Conservation (phyloP, 1,140 invertebrate genomes). For the Macrosteles quadrilineatus region DNA sequence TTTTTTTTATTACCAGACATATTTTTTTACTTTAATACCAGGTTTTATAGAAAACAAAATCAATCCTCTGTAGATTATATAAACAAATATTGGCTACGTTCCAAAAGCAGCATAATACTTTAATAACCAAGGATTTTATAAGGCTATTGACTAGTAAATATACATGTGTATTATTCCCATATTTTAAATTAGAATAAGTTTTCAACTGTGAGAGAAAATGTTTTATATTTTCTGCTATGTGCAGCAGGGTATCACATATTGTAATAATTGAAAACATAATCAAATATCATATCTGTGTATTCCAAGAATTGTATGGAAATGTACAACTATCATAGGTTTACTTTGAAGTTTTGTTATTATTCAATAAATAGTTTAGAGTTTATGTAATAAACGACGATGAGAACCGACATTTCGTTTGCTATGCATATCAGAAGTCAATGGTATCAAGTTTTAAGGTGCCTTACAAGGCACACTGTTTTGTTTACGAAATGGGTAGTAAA, state of each 20-base stretch:
- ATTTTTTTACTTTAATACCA: too few relatives aligned
- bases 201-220: background rate
- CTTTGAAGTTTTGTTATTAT: conserved; percentile 3
- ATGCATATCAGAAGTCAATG: conserved; percentile 4
- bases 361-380: conserved; percentile 8
- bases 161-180: too few relatives aligned
- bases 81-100: too few relatives aligned
- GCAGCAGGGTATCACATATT: conserved; percentile 4
- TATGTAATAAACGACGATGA: background rate
- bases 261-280: conserved; percentile 7
- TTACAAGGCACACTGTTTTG: conserved; percentile 20
- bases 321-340: background rate
- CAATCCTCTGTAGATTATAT: too few relatives aligned
- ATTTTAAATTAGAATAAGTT: background rate
- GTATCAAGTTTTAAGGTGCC: conserved; percentile 11
- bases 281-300: conserved; percentile 14
- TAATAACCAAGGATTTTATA: too few relatives aligned
- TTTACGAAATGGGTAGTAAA: conserved; percentile 7
- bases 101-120: too few relatives aligned
- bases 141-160: too few relatives aligned
- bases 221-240: background rate
- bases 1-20: too few relatives aligned
- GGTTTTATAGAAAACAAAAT: too few relatives aligned
- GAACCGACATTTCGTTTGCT: background rate
- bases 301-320: background rate